phyloP scores from a whole-genome alignment of 2,888 invertebrate species.

The Cheilosia vernalis region DNA sequence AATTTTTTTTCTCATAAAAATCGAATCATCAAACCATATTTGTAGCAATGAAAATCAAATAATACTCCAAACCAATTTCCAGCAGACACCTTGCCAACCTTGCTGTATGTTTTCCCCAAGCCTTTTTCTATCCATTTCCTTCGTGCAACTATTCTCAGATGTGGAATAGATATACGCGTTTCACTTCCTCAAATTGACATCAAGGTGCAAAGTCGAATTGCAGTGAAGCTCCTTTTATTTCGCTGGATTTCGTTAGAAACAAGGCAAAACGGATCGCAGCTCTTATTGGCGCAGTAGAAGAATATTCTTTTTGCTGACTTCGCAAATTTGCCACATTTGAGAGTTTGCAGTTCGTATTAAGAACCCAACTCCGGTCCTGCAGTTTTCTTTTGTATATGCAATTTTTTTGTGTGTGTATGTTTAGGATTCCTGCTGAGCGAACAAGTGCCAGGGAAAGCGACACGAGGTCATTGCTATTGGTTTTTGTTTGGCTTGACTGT shows the following conservation, averaged over 20 bases:
- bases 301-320: conserved; percentile 48
- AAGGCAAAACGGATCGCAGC: conserved; percentile 48
- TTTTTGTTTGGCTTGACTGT: conserved; percentile 9
- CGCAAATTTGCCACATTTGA: conserved; percentile 39
- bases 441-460: conserved; percentile 49
- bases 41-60: too few species aligned
- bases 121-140: neutral
- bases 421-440: conserved; percentile 23
- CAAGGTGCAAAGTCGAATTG: conserved; percentile 55
- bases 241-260: neutral
- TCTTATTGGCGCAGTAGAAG: conserved; percentile 48
- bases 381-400: neutral
- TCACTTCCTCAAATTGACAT: conserved; percentile 43
- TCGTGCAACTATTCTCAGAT: neutral
- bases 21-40: too few species aligned
- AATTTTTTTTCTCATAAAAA: too few species aligned
- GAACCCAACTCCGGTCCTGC: conserved; percentile 10
- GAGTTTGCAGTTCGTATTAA: conserved; percentile 43
- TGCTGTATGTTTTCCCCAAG: too few species aligned
- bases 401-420: neutral
- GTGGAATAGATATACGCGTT: neutral
- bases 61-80: too few species aligned
- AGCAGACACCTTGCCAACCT: too few species aligned
- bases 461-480: conserved; percentile 63
- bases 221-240: conserved; percentile 26